Base-by-base conservation (phyloP, 2,113 vertebrate genomes). In the Oophaga pumilio region DNA sequence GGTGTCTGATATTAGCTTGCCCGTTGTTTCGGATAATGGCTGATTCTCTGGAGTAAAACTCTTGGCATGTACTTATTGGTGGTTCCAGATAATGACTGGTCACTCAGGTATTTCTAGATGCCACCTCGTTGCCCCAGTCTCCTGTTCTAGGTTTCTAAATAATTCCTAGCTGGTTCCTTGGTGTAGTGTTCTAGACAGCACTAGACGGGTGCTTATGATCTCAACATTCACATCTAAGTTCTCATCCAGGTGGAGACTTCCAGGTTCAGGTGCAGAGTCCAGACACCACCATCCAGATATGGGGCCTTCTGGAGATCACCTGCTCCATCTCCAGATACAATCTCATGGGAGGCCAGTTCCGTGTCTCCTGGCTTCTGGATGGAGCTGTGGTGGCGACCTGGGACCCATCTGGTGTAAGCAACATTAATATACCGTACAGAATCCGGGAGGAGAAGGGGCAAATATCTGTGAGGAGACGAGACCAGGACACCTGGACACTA, bases 301-400 rank as follows among this genome's bases (percentile, higher is more conserved):
- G 96, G 14, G 93, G 93, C 0, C 85, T 89, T 49, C 90, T 97
- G 59, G 89, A 92, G 15, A 82, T 98, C 0, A 28, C 20, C 2
- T 98, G 97, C 85, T 59, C 1, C 0, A 84, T 97, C 3, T 77
- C 90, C 69, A 76, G 90, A 2, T 90, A 92, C 53, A 78, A 92
- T 0, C 87, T 88, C 59, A 74, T 59, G 8, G 85, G 89, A 71
- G 92, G 83, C 71, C 92, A 93, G 76, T 95, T 97, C 71, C 90
- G 93, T 5, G 90, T 95, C 14, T 24, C 89, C 43, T 98, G 96
- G 96, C 88, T 96, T 28, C 92, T 91, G 60, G 87, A 87, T 0
- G 49, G 69, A 0, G 0, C 8, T 1, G 90, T 93, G 89, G 53
- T 96, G 86, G 96, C 92, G 15, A 89, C 4, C 1, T 53, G 97